Base-by-base conservation (phyloP, 2,888 invertebrate species). In the Heliconius erato region DNA sequence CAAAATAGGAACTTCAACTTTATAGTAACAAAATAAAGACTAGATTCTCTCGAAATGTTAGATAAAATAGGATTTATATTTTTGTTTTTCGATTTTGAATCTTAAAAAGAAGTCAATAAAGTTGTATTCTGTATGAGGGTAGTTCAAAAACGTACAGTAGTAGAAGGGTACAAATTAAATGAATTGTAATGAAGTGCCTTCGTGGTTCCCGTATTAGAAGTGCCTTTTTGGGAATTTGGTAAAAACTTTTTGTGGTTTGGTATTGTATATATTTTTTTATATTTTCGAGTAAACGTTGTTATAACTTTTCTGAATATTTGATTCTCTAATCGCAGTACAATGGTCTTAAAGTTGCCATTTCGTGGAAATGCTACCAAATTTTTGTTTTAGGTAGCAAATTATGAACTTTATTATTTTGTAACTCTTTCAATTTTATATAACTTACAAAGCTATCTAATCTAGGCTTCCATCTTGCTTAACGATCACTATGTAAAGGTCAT, bases 151-250 rank as follows among this genome's bases (percentile, higher is more conserved):
- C 71, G 32, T 72, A 81, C 35, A 71, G 79, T 74, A 79, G 81
- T 81, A 54, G 78, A 77, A 68, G 79, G 83, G 81, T 87, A 88
- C 89, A 87, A 89, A 88, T 88, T 88, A 88, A 89, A 88, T 88
- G 88, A 88, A 88, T 87, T 84, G 86, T 86, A 88, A 88, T 87
- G 86, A 88, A 87, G 87, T 87, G 84, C 85, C 83, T 80, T 32
- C 79, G 79, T 67, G 74, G 68, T 77, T 80, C 77, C 74, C 81
- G 79, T 83, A 67, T 83, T 69, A 40, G 79, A 59, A 79, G 40
- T 74, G 74, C 81, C 79, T 81, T 83, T 81, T 69, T 44, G 59
- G 72, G 71, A 77, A 63, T 76, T 80, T 68, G 67, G 28, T 32
- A 80, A 74, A 82, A 79, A 74, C 65, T 72, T 71, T 81, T 81